These are phyloP conservation scores for Orientallactaga bullata DNA, from an alignment of 2,113 vertebrate species.

Conservation along the genomic window DNA sequence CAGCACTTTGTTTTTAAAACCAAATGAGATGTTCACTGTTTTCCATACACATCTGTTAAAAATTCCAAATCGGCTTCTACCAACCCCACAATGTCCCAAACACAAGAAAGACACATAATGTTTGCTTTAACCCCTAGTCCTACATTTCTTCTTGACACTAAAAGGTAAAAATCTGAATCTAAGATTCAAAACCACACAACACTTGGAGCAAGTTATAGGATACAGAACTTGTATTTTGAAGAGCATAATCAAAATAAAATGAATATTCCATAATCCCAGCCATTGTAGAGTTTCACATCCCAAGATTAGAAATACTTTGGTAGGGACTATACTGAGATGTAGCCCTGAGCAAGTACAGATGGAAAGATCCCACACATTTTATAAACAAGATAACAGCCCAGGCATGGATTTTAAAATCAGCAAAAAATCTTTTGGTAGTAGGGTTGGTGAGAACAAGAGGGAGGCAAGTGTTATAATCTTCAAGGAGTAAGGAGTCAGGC, in stretches of 20 bases:
- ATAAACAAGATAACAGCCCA: background rate
- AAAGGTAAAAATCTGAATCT: background rate
- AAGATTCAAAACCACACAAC: background rate
- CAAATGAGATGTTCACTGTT: background rate
- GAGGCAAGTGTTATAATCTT: conserved; percentile 48
- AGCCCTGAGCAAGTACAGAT: background rate
- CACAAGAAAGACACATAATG: background rate
- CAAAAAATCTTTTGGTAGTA: background rate
- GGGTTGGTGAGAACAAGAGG: background rate
- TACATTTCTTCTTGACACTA: background rate
- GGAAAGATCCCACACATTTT: background rate
- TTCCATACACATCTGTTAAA: background rate
- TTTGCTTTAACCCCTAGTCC: no score
- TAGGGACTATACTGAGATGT: background rate
- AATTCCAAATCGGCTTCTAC: background rate
- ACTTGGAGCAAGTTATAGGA: background rate
- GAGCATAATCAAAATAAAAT: background rate
- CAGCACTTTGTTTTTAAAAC: background rate
- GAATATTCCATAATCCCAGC: background rate
- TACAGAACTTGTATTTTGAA: background rate
- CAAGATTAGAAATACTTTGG: background rate
- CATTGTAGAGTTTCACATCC: background rate
- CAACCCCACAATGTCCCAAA: background rate
- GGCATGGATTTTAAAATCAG: background rate
- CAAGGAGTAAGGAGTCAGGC: background rate